These are phyloP conservation scores for Diarsia rubi DNA, from an alignment of 2,888 invertebrate genomes.

Conservation along the genomic window DNA sequence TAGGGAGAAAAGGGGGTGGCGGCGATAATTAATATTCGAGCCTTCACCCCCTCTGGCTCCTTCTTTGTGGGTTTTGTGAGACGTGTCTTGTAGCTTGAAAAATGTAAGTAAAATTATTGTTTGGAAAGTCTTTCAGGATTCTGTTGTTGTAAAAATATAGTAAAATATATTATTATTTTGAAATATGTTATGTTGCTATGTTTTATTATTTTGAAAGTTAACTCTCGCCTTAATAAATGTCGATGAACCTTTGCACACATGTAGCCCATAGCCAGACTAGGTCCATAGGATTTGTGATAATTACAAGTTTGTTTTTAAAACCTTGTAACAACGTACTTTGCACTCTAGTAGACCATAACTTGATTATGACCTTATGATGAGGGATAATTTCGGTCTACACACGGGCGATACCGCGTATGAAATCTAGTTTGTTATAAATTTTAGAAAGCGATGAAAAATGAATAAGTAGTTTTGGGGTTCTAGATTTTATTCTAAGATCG, in stretches of 20 bases:
- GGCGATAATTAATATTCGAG: conserved; percentile 80
- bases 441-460: too few relatives aligned
- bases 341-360: neutral
- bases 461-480: neutral
- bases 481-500: neutral
- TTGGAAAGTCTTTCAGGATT: conserved; percentile 4
- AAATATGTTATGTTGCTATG: too few relatives aligned
- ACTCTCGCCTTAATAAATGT: neutral
- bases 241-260: neutral
- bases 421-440: neutral
- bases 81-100: conserved; percentile 50
- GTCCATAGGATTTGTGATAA: neutral
- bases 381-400: neutral
- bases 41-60: conserved; percentile 62
- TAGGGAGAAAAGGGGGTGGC: conserved; percentile 49
- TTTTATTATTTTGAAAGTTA: neutral
- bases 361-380: neutral
- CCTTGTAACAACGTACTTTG: too few relatives aligned
- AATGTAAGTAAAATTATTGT: conserved; percentile 26
- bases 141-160: neutral
- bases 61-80: conserved; percentile 61
- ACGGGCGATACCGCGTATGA: neutral
- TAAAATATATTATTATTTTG: neutral
- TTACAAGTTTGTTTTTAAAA: too few relatives aligned
- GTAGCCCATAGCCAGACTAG: neutral